Conservation (phyloP, 2,888 invertebrate species). For the Perdita meconis region DNA sequence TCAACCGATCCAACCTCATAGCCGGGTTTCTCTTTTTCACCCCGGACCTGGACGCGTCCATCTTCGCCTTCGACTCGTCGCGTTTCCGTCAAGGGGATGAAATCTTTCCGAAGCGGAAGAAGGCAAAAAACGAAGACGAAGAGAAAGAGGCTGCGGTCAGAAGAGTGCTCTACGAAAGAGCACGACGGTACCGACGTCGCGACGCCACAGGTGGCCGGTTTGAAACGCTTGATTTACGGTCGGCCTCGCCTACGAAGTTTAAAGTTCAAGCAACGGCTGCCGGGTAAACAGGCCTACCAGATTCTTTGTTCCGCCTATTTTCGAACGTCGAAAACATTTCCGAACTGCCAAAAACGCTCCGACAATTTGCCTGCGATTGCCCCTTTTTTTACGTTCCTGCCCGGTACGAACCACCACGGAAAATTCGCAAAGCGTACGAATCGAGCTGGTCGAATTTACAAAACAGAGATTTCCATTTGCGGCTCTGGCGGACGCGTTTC, state of each 20-base stretch:
- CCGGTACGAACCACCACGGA: not conserved
- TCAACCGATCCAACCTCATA: constrained; percentile 9
- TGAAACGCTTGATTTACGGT: constrained; percentile 79
- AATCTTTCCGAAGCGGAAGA: not conserved
- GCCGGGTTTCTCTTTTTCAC: not conserved
- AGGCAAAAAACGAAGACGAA: not conserved
- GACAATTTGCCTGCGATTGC: constrained; percentile 43
- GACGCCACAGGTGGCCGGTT: constrained; percentile 79
- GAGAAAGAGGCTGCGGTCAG: constrained; percentile 4
- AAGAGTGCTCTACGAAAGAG: constrained; percentile 18
- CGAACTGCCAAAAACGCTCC: constrained; percentile 35
- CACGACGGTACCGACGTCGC: constrained; percentile 31
- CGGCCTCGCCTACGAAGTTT: constrained; percentile 76
- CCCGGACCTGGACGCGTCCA: not conserved
- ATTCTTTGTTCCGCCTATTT: constrained; percentile 49
- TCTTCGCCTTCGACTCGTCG: constrained; percentile 4
- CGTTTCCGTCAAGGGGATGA: constrained; percentile 1
- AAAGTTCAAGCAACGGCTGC: constrained; percentile 70
- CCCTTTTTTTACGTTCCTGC: constrained; percentile 1
- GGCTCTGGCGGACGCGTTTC: too few relatives aligned
- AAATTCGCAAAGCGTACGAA: not conserved
- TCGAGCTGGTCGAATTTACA: too few relatives aligned
- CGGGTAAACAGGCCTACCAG: constrained; percentile 69
- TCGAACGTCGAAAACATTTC: constrained; percentile 49
- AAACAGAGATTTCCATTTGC: too few relatives aligned